Percentiles rank a stretch among this genome's conserved stretches.
phyloP scores from a whole-genome alignment of 2,888 invertebrate genomes.

The Sarcophaga caerulescens region DNA sequence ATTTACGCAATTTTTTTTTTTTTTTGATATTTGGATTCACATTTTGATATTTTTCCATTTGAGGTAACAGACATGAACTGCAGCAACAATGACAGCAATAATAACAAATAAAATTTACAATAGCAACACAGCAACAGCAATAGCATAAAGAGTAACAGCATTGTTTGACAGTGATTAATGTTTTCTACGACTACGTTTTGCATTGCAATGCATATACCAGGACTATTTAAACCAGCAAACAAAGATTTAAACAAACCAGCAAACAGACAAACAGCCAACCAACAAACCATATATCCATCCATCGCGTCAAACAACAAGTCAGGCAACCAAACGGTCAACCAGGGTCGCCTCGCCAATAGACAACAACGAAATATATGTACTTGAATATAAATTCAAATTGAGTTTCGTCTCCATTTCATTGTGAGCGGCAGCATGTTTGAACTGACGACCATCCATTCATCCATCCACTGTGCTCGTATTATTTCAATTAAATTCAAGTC shows the following conservation, averaged over 20 bases:
- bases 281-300: neutral
- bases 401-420: conserved; percentile 33
- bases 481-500: conserved; percentile 53
- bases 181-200: conserved; percentile 7
- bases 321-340: conserved; percentile 23
- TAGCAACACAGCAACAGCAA: neutral
- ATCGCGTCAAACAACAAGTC: neutral
- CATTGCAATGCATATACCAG: neutral
- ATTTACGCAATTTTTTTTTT: neutral
- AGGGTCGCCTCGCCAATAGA: conserved; percentile 23
- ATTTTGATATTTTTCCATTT: neutral
- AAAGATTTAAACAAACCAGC: too few species aligned
- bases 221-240: too few species aligned
- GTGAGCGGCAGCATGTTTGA: conserved; percentile 1
- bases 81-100: neutral
- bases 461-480: neutral
- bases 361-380: conserved; percentile 20
- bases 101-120: conserved; percentile 7
- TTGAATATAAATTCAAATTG: conserved; percentile 36
- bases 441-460: neutral
- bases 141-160: conserved; percentile 29
- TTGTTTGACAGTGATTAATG: conserved; percentile 66
- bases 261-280: conserved; percentile 3
- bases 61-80: neutral
- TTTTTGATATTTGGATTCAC: neutral